Percentiles rank a stretch among this genome's conserved stretches.
Conservation (phyloP, 2,888 invertebrate genomes). For the Apamea epomidion region DNA sequence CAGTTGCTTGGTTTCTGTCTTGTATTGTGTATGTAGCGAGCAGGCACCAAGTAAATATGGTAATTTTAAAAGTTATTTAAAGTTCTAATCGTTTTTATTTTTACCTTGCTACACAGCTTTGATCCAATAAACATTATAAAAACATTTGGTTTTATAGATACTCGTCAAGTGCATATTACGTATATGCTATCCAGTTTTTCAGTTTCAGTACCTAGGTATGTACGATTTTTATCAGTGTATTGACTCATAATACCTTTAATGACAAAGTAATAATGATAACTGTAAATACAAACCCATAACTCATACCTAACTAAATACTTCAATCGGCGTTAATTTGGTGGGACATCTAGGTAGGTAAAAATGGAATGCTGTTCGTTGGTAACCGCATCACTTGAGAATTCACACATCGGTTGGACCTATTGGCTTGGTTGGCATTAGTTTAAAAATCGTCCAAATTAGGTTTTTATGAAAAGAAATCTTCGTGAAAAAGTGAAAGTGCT, state of each 20-base stretch:
- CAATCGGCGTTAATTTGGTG: background rate
- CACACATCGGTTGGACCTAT: too few relatives aligned
- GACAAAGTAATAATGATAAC: background rate
- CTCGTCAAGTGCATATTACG: background rate
- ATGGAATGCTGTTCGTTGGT: background rate
- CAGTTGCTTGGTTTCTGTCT: background rate
- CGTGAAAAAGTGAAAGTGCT: background rate
- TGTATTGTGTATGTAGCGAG: constrained; percentile 1
- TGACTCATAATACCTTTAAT: constrained; percentile 2
- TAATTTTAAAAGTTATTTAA: background rate
- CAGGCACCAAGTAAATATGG: background rate
- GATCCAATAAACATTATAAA: background rate
- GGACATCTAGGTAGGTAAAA: background rate
- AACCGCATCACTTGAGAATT: background rate
- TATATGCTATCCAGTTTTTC: constrained; percentile 5
- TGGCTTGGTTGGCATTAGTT: too few relatives aligned
- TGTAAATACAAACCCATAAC: background rate
- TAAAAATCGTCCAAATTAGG: too few relatives aligned
- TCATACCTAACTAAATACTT: background rate
- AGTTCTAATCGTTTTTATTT: background rate
- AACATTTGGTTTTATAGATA: background rate
- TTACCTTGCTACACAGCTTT: background rate
- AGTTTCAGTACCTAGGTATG: background rate
- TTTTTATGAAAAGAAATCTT: too few relatives aligned
- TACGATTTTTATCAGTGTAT: constrained; percentile 19